phyloP scores from a whole-genome alignment of 2,113 vertebrate genomes.

The Odontophorus gujanensis region DNA sequence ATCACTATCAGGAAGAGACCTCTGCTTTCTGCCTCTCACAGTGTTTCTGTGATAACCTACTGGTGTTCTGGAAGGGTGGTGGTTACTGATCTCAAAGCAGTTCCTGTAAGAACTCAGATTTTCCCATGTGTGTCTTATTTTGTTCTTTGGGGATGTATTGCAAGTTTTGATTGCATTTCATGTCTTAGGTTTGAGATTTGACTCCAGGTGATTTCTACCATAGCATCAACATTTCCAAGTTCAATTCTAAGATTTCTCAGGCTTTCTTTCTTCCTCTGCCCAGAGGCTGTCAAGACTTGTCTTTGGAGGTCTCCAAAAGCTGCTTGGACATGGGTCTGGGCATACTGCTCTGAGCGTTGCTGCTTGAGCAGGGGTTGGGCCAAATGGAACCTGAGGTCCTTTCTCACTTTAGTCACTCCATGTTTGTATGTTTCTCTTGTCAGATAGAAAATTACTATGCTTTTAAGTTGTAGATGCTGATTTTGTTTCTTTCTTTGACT shows the following conservation, averaged over 20 bases:
- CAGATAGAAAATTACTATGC: background rate
- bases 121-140: background rate
- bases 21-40: background rate
- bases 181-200: background rate
- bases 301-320: background rate
- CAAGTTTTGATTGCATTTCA: background rate
- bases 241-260: background rate
- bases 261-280: background rate
- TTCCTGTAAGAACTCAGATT: background rate
- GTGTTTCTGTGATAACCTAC: background rate
- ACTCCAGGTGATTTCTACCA: background rate
- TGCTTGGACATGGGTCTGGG: background rate
- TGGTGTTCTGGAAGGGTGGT: background rate
- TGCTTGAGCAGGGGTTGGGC: background rate
- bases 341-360: background rate
- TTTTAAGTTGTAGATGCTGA: background rate
- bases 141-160: background rate
- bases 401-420: background rate
- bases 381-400: background rate
- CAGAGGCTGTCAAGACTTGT: background rate
- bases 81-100: background rate
- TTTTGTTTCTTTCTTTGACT: background rate
- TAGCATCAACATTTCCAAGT: background rate
- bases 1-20: background rate
- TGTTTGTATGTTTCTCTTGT: background rate